phyloP scores from a whole-genome alignment of 2,113 vertebrate genomes.

The Alethe castanea region DNA sequence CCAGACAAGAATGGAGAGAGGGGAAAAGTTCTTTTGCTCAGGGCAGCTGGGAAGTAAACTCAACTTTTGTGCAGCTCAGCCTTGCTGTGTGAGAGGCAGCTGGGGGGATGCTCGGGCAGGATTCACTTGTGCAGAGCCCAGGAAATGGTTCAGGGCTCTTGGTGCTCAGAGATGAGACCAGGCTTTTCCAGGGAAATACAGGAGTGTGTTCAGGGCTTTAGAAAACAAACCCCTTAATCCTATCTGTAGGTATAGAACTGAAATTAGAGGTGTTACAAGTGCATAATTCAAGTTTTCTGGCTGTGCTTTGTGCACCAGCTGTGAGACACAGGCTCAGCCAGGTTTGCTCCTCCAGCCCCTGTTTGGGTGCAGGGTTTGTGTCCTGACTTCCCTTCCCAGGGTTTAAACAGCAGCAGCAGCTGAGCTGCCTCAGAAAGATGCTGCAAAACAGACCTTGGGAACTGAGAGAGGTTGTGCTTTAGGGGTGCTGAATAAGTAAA shows the following conservation, averaged over 20 bases:
- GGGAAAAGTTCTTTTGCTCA: constrained; percentile 37
- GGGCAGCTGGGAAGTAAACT: constrained; percentile 14
- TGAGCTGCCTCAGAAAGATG: neutral
- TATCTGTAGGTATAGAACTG: neutral
- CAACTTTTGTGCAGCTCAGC: neutral
- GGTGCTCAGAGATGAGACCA: neutral
- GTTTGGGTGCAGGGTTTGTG: neutral
- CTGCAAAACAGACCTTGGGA: neutral
- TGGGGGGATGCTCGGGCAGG: neutral
- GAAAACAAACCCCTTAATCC: neutral
- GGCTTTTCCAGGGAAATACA: neutral
- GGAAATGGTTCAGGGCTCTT: neutral
- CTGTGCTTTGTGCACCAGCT: neutral
- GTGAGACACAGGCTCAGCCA: neutral
- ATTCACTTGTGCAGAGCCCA: neutral
- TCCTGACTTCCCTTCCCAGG: neutral
- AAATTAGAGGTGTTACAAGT: neutral
- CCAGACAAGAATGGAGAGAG: constrained; percentile 22
- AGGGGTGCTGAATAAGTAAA: neutral
- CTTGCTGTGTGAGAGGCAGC: neutral
- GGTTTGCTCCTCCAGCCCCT: neutral
- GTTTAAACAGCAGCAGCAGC: neutral
- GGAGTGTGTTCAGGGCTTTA: neutral
- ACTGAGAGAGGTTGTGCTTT: neutral
- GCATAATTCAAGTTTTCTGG: neutral